A percentile compares a stretch with the other conserved stretches of the same genome.
Conservation (phyloP, 2,888 invertebrate species). For the Gastrophysa polygoni region DNA sequence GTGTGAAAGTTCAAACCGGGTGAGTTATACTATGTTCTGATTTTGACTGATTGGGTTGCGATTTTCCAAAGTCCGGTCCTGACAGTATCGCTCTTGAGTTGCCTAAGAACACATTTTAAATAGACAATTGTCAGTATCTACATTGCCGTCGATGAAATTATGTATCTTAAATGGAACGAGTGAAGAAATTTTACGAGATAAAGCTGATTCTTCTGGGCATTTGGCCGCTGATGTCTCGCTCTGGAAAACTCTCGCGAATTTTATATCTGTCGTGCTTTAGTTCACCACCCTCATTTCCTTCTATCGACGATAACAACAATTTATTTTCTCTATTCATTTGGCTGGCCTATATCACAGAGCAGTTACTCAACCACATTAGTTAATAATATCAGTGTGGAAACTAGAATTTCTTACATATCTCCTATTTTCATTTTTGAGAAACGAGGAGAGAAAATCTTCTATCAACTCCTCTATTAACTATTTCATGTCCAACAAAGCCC, state of each 20-base stretch:
- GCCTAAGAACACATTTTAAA: constrained; percentile 59
- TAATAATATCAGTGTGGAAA: too few species aligned
- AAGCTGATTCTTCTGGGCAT: constrained; percentile 41
- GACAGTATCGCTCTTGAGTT: constrained; percentile 56
- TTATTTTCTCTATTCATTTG: constrained; percentile 31
- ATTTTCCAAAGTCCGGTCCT: constrained; percentile 22
- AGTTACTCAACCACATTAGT: not conserved
- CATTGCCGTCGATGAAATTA: constrained; percentile 51
- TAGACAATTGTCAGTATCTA: constrained; percentile 57
- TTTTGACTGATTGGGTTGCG: not conserved
- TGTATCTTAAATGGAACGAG: constrained; percentile 50
- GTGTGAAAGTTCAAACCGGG: too few species aligned
- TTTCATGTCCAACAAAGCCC: too few species aligned
- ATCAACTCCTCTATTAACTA: too few species aligned
- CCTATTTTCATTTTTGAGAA: too few species aligned
- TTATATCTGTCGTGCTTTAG: constrained; percentile 43
- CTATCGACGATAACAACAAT: constrained; percentile 35
- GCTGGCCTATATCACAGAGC: not conserved
- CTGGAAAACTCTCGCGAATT: constrained; percentile 40
- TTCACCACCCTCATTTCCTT: constrained; percentile 54
- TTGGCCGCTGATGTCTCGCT: constrained; percentile 48
- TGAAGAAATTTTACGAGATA: constrained; percentile 39
- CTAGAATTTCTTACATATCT: too few species aligned
- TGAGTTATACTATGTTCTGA: too few species aligned
- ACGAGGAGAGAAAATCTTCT: too few species aligned